These are phyloP conservation scores for Rhynchomys soricoides DNA, from an alignment of 2,113 vertebrate genomes.

Conservation along the genomic window DNA sequence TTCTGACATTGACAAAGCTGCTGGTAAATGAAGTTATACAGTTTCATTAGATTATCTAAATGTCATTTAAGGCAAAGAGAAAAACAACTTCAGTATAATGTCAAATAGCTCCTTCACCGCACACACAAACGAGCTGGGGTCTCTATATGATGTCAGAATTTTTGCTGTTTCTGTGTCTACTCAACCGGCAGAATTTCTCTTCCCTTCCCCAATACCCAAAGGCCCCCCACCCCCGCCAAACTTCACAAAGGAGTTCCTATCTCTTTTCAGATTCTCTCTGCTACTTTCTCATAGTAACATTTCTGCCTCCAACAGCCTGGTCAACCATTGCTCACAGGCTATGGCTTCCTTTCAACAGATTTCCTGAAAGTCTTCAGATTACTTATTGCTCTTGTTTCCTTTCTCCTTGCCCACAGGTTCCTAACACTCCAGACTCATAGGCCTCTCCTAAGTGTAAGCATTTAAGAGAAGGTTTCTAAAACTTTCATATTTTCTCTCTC, in stretches of 20 bases:
- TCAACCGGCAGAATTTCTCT: not conserved
- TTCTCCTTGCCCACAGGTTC: not conserved
- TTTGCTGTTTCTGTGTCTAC: not conserved
- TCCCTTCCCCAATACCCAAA: not conserved
- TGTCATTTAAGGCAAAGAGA: conserved; percentile 48
- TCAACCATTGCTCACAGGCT: not conserved
- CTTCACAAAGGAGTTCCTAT: not conserved
- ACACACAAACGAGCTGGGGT: not conserved
- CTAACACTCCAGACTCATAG: not conserved
- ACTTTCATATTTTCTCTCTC: not conserved
- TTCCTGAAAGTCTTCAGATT: not conserved
- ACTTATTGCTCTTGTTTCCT: not conserved
- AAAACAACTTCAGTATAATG: conserved; percentile 30
- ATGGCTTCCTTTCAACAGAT: not conserved
- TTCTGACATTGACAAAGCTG: conserved; percentile 52
- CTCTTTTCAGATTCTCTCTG: not conserved
- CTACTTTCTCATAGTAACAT: not conserved
- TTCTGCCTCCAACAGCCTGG: not conserved
- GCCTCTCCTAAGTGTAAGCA: not conserved
- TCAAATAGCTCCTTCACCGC: conserved; percentile 20
- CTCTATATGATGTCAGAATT: not conserved
- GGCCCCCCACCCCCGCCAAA: not conserved
- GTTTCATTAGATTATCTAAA: conserved; percentile 64
- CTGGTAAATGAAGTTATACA: conserved; percentile 59
- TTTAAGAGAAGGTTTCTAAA: not conserved